Evolutionary conservation across 2,888 invertebrate genomes (phyloP), one percentile per base, ranked within the genome.

Genomic region (Temnothorax ravouxi): DNA sequence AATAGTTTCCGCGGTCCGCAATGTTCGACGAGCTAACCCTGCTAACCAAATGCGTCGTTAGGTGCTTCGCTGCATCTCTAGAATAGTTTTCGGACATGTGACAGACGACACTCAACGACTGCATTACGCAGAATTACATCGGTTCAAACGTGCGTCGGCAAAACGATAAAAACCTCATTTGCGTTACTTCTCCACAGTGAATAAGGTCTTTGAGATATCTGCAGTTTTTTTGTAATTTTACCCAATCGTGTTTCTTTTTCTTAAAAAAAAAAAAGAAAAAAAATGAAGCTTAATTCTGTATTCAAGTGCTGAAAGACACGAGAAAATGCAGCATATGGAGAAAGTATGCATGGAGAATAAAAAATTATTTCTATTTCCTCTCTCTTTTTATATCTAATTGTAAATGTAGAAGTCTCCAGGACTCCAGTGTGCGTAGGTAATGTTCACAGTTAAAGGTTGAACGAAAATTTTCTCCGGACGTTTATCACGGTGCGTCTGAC

Each of bases 1-100:
- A 89, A 89, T 89, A 89, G 90, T 86, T 89, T 62, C 83, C 67
- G 62, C 66, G 77, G 61, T 79, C 69, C 64, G 34, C 54, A 52
- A 52, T 62, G 87, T 41, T 84, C 86, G 67, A 79, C 66, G 75
- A 61, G 44, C 29, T 29, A 29, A 29, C 29, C 29, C 29, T 29
- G 29, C 44, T 21, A 75, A 50, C 61, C 66, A 21, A 52, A 64
- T 64, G 52, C 75, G 38, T 41, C 50, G 50, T 52, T 54, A 25
- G 66, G 38, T 41, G 52, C 64, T 25, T 47, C 11, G 9, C 21
- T 38, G 59, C 34, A 41, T 64, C 25, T 64, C 38, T 25, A n/a
- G n/a, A 76, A 76, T 64, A 52, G 52, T 41, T 66, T 29, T 59
- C 44, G 2, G 11, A 59, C 41, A 47, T 15, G 44, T 44, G 38